Conservation (phyloP, 2,888 invertebrate genomes). For the Polyploca ridens region DNA sequence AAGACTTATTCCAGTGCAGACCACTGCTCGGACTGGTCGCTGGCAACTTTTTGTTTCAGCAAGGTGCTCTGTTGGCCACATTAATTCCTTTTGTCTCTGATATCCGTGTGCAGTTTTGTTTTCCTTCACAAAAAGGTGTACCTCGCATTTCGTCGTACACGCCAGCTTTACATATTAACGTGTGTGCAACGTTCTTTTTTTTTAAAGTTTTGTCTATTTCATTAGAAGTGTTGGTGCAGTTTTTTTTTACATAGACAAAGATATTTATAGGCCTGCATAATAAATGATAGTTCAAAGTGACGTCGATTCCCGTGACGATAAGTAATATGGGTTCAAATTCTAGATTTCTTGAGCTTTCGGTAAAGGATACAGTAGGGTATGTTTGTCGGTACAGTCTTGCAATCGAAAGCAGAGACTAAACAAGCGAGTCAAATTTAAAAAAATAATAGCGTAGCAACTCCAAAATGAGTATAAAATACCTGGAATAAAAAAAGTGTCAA, state of each 20-base stretch:
- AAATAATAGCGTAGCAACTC: too few species aligned
- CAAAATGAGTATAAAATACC: too few species aligned
- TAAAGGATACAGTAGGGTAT: too few species aligned
- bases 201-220: background rate
- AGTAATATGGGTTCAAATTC: too few species aligned
- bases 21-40: slow-evolving; percentile 8
- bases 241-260: background rate
- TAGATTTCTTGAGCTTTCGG: too few species aligned
- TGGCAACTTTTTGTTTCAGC: slow-evolving; percentile 31
- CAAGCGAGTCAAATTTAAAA: too few species aligned
- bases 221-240: background rate
- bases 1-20: slow-evolving; percentile 32
- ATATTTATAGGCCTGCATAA: too few species aligned
- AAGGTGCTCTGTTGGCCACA: slow-evolving; percentile 41
- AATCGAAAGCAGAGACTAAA: too few species aligned
- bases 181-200: slow-evolving; percentile 10
- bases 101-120: slow-evolving; percentile 26
- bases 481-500: too few species aligned
- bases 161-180: slow-evolving; percentile 20
- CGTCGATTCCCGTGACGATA: too few species aligned
- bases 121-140: slow-evolving; percentile 36
- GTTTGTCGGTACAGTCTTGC: too few species aligned
- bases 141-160: slow-evolving; percentile 37
- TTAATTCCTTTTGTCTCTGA: slow-evolving; percentile 55
- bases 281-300: too few species aligned